Evolutionary conservation across 2,797 vertebrate genomes (phyloP).

Genomic region (Sarcophilus harrisii): DNA sequence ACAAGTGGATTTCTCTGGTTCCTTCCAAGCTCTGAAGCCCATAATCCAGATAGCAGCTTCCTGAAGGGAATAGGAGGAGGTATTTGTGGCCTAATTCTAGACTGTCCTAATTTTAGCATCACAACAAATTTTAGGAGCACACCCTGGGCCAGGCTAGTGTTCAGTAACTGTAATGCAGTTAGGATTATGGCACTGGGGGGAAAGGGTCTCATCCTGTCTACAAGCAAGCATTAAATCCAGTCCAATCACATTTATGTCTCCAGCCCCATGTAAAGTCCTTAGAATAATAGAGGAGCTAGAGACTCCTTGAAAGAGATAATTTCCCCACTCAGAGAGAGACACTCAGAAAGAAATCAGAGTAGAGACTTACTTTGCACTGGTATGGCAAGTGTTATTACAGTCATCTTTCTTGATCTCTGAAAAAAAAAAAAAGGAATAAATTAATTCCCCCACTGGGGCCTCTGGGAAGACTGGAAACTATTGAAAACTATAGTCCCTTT

Average conservation of each 20-base stretch:
- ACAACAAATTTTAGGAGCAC: conserved; percentile 1
- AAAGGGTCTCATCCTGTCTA: not conserved
- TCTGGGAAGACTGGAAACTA: not conserved
- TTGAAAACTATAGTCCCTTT: not conserved
- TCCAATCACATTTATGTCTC: not conserved
- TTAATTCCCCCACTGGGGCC: not conserved
- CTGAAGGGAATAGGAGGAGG: not conserved
- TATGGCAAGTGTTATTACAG: conserved; percentile 91
- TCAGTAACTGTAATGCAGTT: not conserved
- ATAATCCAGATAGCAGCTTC: not conserved
- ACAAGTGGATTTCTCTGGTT: not conserved
- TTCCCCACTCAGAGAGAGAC: not conserved
- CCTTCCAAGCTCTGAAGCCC: not conserved
- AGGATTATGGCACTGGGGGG: not conserved
- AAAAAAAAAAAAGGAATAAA: conserved; percentile 72
- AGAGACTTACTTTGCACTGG: conserved; percentile 93
- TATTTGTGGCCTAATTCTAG: not conserved
- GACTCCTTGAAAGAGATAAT: not conserved
- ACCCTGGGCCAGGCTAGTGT: not conserved
- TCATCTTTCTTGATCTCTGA: conserved; percentile 89
- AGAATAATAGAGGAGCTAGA: not conserved
- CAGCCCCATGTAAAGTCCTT: not conserved
- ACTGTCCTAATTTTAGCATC: conserved; percentile 8
- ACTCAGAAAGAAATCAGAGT: not conserved
- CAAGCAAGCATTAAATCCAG: not conserved